Conservation (phyloP, 2,888 invertebrate genomes). For the Phrixothrix hirtus region DNA sequence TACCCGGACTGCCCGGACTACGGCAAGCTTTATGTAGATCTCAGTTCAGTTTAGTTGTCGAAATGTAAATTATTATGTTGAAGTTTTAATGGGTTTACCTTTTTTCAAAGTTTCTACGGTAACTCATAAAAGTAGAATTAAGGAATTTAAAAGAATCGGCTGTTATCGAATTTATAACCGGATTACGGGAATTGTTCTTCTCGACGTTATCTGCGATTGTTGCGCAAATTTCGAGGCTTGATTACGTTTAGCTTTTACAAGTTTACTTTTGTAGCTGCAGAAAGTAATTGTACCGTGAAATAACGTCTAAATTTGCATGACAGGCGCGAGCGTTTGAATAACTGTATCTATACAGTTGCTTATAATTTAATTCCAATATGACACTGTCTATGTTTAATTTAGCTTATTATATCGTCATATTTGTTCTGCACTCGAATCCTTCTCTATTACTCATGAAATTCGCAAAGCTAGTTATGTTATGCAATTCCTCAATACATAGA, state of each 20-base stretch:
- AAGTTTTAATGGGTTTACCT: slow-evolving; percentile 29
- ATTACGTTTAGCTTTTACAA: slow-evolving; percentile 33
- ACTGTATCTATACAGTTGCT: slow-evolving; percentile 45
- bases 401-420: slow-evolving; percentile 52
- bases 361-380: slow-evolving; percentile 51
- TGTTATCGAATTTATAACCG: slow-evolving; percentile 31
- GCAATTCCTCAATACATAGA: slow-evolving; percentile 22
- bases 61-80: slow-evolving; percentile 34
- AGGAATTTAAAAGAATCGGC: slow-evolving; percentile 25
- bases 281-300: slow-evolving; percentile 45
- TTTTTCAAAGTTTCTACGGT: slow-evolving; percentile 18
- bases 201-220: slow-evolving; percentile 26
- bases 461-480: slow-evolving; percentile 36
- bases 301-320: slow-evolving; percentile 49
- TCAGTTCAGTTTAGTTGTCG: slow-evolving; percentile 31
- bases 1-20: slow-evolving; percentile 8
- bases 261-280: slow-evolving; percentile 37
- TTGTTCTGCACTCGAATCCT: slow-evolving; percentile 50
- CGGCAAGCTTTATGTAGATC: slow-evolving; percentile 32
- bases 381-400: slow-evolving; percentile 51
- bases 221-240: slow-evolving; percentile 28
- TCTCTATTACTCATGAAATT: slow-evolving; percentile 51
- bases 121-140: slow-evolving; percentile 27
- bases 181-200: slow-evolving; percentile 32
- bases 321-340: slow-evolving; percentile 45